Evolutionary conservation across 1,140 invertebrate species (phyloP), one percentile per base, ranked within the genome.

Genomic region (Lerema accius): DNA sequence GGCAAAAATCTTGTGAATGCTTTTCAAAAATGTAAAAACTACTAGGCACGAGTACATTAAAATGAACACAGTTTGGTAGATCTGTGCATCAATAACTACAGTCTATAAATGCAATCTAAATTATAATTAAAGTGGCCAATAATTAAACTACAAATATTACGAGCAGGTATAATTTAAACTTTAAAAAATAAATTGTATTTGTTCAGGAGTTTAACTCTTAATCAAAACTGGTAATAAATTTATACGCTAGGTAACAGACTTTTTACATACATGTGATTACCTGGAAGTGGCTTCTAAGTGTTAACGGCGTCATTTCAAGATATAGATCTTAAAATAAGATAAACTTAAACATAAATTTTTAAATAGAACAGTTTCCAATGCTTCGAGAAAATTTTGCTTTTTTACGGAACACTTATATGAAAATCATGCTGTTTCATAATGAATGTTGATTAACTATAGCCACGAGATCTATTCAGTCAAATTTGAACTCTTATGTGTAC

Each of bases 11-110:
- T 66, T 42, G 46, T 51, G 50, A 53, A 63, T 13, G 15, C 14
- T 16, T 43, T 45, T 19, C 19, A 46, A n/a, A n/a, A n/a, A n/a
- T n/a, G n/a, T n/a, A n/a, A n/a, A n/a, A 46, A 13, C 10, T 13
- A 43, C 3, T n/a, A 13, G n/a, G 14, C 13, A 28, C 26, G 26
- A 16, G 46, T 49, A 49, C 46, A 14, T 60, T 65, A 81, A 78
- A 79, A 76, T 85, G 81, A 85, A 85, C 82, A 87, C 81, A 83
- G 72, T 51, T 73, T 73, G 78, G 73, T 80, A 80, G 76, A 75
- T 84, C 75, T 80, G 82, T 80, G 73, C 76, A 75, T 78, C 55
- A 55, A 63, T 55, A 70, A 79, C 39, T 69, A 69, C 48, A 60
- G 70, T 62, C 67, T 80, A 77, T 80, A 86, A 86, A 84, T 82